These are phyloP conservation scores for Sebastes aleutianus DNA, from an alignment of 2,797 vertebrate species.

Conservation along the genomic window DNA sequence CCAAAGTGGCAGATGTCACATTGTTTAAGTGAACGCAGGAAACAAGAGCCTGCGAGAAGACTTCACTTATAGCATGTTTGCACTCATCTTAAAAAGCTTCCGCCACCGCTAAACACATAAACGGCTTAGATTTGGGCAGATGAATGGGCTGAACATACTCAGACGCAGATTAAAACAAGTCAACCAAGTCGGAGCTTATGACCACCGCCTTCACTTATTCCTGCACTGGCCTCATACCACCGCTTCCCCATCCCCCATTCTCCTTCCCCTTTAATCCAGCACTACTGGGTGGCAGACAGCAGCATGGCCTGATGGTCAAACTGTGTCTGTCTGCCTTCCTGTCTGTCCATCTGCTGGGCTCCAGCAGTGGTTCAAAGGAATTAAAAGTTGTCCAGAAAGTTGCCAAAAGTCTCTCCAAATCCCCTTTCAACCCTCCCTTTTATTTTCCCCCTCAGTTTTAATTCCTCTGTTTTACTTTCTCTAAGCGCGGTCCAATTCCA, in stretches of 20 bases:
- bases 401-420: conserved; percentile 23
- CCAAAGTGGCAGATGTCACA: conserved; percentile 46
- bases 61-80: conserved; percentile 45
- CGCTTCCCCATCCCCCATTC: conserved; percentile 61
- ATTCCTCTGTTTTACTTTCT: conserved; percentile 25
- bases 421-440: background rate
- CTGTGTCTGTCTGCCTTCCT: conserved; percentile 64
- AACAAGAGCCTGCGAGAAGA: conserved; percentile 1
- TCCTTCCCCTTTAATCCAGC: conserved; percentile 65
- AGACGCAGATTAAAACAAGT: conserved; percentile 70
- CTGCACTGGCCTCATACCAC: conserved; percentile 59
- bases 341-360: conserved; percentile 65
- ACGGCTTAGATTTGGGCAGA: conserved; percentile 56
- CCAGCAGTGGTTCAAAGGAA: conserved; percentile 45
- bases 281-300: conserved; percentile 62
- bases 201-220: conserved; percentile 66
- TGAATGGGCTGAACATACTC: conserved; percentile 35
- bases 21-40: conserved; percentile 46
- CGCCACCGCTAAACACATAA: conserved; percentile 49
- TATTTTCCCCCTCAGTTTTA: background rate
- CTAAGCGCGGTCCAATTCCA: conserved; percentile 34
- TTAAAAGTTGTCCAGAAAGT: conserved; percentile 43
- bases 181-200: conserved; percentile 47
- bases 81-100: conserved; percentile 52
- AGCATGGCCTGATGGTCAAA: conserved; percentile 62